Percentiles rank a stretch among this genome's conserved stretches.
phyloP scores from a whole-genome alignment of 1,140 invertebrate species.

The Drosophila kikkawai region DNA sequence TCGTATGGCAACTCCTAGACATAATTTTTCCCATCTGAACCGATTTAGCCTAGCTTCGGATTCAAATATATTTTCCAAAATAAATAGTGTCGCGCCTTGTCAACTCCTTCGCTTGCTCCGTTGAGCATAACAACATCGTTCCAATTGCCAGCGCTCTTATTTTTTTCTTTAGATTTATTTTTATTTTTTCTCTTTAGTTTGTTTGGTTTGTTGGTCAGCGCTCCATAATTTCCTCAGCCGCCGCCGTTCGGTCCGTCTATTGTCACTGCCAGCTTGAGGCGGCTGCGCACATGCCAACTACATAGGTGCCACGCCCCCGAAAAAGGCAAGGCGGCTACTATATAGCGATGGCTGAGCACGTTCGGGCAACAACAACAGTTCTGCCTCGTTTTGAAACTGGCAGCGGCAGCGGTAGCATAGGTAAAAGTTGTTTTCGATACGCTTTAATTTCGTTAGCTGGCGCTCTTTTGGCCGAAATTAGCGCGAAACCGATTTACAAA shows the following conservation, averaged over 20 bases:
- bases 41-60: neutral
- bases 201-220: slow-evolving; percentile 60
- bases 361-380: slow-evolving; percentile 46
- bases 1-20: neutral
- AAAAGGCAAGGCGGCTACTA: slow-evolving; percentile 21
- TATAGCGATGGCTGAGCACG: slow-evolving; percentile 25
- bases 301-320: slow-evolving; percentile 54
- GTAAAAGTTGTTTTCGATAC: slow-evolving; percentile 80
- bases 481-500: slow-evolving; percentile 44
- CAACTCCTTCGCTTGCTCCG: slow-evolving; percentile 44
- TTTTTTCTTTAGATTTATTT: slow-evolving; percentile 13
- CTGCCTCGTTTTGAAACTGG: slow-evolving; percentile 59
- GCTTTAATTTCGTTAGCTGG: slow-evolving; percentile 49
- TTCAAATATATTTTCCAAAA: slow-evolving; percentile 14
- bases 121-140: slow-evolving; percentile 75
- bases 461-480: slow-evolving; percentile 54
- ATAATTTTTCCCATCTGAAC: slow-evolving; percentile 4
- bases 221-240: slow-evolving; percentile 70
- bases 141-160: slow-evolving; percentile 57
- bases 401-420: slow-evolving; percentile 37
- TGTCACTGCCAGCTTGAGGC: slow-evolving; percentile 56
- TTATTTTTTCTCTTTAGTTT: slow-evolving; percentile 10
- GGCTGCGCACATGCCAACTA: slow-evolving; percentile 61
- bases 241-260: slow-evolving; percentile 45
- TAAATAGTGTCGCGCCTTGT: slow-evolving; percentile 14